These are phyloP conservation scores for Bombycilla garrulus DNA, from an alignment of 2,113 vertebrate species.

Conservation along the genomic window DNA sequence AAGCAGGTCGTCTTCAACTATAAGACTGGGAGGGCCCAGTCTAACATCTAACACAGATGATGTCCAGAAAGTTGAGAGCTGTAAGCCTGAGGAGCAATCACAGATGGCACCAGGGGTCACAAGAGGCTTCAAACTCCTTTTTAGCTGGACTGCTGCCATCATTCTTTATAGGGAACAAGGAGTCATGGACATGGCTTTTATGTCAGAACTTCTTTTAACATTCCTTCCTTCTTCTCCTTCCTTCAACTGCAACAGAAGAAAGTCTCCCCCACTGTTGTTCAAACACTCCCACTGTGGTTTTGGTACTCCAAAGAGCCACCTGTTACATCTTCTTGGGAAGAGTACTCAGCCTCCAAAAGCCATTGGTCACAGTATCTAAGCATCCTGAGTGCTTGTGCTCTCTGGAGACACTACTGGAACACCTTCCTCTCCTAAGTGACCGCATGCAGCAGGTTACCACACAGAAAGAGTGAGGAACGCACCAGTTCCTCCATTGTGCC, in stretches of 20 bases:
- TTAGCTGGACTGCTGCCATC: background rate
- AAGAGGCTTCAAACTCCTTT: background rate
- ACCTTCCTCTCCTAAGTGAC: background rate
- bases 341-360: background rate
- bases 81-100: background rate
- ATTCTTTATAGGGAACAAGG: background rate
- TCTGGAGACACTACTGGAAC: background rate
- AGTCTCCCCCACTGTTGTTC: background rate
- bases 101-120: background rate
- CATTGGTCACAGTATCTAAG: background rate
- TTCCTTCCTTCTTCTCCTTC: background rate
- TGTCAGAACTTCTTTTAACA: background rate
- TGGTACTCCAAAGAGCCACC: background rate
- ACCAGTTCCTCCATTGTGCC: background rate
- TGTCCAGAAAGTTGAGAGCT: background rate
- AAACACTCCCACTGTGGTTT: background rate
- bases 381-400: background rate
- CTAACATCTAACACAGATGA: background rate
- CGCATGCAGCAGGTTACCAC: accelerated
- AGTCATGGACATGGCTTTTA: background rate
- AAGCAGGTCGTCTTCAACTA: too few relatives aligned
- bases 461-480: background rate
- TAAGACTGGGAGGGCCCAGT: background rate
- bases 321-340: background rate
- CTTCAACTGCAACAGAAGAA: background rate